Percentiles rank a stretch among this genome's conserved stretches.
These are phyloP conservation scores for Epizoanthus rinbou DNA, from an alignment of 92 coral and sea anemone species.

Conservation along the genomic window DNA sequence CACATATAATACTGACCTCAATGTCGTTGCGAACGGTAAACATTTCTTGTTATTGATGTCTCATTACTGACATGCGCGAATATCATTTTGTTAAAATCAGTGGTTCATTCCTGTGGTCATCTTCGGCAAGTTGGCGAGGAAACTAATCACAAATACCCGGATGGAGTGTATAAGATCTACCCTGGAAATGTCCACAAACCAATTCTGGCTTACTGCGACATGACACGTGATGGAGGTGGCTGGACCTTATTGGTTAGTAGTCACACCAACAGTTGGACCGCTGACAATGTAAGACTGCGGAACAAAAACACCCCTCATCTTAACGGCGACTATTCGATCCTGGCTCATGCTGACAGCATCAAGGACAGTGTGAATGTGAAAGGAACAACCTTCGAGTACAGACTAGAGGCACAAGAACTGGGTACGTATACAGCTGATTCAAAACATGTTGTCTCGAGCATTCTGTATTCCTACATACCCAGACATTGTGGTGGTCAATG, in stretches of 20 bases:
- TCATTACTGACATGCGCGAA: no score
- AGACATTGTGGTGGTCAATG: no score
- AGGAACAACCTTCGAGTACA: conserved; percentile 40
- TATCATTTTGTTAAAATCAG: not conserved
- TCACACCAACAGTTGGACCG: conserved; percentile 46
- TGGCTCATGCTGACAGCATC: conserved; percentile 42
- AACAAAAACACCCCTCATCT: conserved; percentile 11
- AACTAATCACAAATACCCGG: conserved; percentile 9
- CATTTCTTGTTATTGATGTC: no score
- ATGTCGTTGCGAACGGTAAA: no score
- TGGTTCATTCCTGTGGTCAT: conserved; percentile 40
- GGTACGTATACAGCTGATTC: not conserved
- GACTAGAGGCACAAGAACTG: conserved; percentile 36
- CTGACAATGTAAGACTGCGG: conserved; percentile 22
- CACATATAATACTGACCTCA: no score
- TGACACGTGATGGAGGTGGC: conserved; percentile 59
- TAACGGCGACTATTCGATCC: conserved; percentile 39
- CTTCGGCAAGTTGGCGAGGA: conserved; percentile 18
- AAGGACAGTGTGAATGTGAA: conserved; percentile 31
- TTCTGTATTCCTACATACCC: no score
- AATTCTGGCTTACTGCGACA: conserved; percentile 44
- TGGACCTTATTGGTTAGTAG: conserved; percentile 54
- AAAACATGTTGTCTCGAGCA: no score
- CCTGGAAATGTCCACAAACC: conserved; percentile 7
- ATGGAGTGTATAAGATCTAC: conserved; percentile 47